These are phyloP conservation scores for Ectropis crepuscularia DNA, from an alignment of 2,888 invertebrate genomes.

Conservation along the genomic window DNA sequence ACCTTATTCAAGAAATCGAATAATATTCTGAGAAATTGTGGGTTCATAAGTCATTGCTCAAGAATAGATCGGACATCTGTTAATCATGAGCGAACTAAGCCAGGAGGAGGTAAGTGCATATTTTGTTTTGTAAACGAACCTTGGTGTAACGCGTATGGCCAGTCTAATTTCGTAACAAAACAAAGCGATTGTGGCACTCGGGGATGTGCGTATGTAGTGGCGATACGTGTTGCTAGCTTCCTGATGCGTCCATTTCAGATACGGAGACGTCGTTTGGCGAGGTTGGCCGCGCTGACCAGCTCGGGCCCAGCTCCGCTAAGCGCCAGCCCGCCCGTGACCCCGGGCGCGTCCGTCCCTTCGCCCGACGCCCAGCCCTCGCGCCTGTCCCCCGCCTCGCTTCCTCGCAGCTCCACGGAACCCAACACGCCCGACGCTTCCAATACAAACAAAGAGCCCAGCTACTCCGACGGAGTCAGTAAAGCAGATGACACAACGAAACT, in stretches of 20 bases:
- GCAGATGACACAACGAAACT: slow-evolving; percentile 72
- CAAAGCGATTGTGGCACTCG: slow-evolving; percentile 75
- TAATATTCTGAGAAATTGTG: slow-evolving; percentile 65
- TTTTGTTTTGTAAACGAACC: slow-evolving; percentile 73
- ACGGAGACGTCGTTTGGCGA: slow-evolving; percentile 89
- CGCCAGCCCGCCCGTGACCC: slow-evolving; percentile 78
- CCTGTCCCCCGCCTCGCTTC: slow-evolving; percentile 58
- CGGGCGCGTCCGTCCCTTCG: slow-evolving; percentile 70
- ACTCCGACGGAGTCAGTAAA: slow-evolving; percentile 68
- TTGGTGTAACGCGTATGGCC: slow-evolving; percentile 76
- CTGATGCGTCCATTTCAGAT: slow-evolving; percentile 84
- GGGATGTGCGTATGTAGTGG: slow-evolving; percentile 57
- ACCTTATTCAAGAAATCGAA: slow-evolving; percentile 64
- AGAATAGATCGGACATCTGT: slow-evolving; percentile 52
- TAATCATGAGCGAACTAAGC: slow-evolving; percentile 92
- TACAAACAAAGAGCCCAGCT: slow-evolving; percentile 72
- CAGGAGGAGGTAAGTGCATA: slow-evolving; percentile 92
- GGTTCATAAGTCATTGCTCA: slow-evolving; percentile 51
- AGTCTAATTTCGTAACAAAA: slow-evolving; percentile 85
- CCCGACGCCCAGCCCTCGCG: slow-evolving; percentile 59
- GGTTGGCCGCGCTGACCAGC: slow-evolving; percentile 87
- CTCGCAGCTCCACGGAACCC: slow-evolving; percentile 64
- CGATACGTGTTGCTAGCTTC: slow-evolving; percentile 63
- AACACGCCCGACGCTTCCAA: slow-evolving; percentile 64
- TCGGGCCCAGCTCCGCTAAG: slow-evolving; percentile 76